Evolutionary conservation across 1,140 invertebrate species (phyloP).

Genomic region (Brachionus asplanchnoidis): DNA sequence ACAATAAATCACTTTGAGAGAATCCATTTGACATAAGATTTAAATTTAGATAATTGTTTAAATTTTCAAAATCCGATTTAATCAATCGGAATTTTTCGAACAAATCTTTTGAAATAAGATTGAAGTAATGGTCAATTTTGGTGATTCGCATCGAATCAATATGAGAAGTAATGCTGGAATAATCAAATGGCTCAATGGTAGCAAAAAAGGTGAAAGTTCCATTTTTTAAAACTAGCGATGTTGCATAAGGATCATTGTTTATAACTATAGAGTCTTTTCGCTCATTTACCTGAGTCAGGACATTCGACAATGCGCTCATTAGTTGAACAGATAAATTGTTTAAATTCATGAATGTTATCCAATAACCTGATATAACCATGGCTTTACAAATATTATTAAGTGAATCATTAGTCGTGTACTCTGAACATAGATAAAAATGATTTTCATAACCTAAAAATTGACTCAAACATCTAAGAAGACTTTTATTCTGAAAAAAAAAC

Average conservation of each 20-base stretch:
- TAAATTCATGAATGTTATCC: conserved; percentile 53
- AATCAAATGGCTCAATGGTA: conserved; percentile 44
- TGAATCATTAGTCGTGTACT: conserved; percentile 46
- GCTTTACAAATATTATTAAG: conserved; percentile 53
- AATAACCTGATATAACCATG: conserved; percentile 49
- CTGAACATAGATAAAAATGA: conserved; percentile 53
- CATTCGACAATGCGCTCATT: conserved; percentile 50
- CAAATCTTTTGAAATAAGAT: conserved; percentile 24
- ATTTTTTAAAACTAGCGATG: conserved; percentile 48
- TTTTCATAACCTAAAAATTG: conserved; percentile 49
- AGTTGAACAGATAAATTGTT: conserved; percentile 47
- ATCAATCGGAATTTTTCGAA: conserved; percentile 30
- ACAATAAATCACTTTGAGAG: background rate
- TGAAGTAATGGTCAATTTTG: conserved; percentile 25
- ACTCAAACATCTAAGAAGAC: conserved; percentile 43
- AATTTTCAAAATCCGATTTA: conserved; percentile 23
- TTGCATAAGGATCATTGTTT: conserved; percentile 47
- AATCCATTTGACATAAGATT: conserved; percentile 11
- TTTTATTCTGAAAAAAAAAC: background rate
- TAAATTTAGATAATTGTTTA: background rate
- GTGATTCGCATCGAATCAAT: conserved; percentile 19
- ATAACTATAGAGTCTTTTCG: background rate
- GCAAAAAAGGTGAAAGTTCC: conserved; percentile 47
- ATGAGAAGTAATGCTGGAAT: conserved; percentile 46
- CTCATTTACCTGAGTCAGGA: conserved; percentile 47